Conservation (phyloP, 2,113 vertebrate genomes). For the Neotoma lepida region DNA sequence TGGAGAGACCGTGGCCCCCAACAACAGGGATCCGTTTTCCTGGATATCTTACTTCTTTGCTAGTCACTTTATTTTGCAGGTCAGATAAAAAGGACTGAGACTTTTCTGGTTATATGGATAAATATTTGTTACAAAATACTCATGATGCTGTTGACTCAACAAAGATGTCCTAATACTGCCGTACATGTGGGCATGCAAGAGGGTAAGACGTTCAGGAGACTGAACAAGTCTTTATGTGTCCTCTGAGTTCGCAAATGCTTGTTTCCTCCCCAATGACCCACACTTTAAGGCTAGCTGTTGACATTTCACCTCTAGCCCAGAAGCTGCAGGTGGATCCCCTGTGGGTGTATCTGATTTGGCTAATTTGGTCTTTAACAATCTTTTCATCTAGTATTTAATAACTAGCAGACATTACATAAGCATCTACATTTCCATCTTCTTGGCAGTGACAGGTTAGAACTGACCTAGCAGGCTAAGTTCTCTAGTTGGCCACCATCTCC, state of each 20-base stretch:
- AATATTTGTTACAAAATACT: constrained; percentile 4
- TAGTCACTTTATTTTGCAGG: constrained; percentile 48
- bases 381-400: constrained; percentile 19
- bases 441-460: not conserved
- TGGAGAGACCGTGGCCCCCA: not conserved
- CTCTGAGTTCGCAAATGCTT: not conserved
- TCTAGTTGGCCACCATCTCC: not conserved
- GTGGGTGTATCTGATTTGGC: not conserved
- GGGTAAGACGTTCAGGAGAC: not conserved
- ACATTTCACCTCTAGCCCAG: not conserved
- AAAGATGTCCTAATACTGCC: not conserved
- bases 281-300: not conserved
- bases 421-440: not conserved
- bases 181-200: not conserved
- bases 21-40: not conserved
- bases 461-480: not conserved
- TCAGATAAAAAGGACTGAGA: not conserved
- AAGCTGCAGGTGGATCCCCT: not conserved
- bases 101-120: constrained; percentile 31
- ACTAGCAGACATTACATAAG: not conserved
- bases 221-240: not conserved
- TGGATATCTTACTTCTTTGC: not conserved
- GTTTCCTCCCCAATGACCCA: not conserved
- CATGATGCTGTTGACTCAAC: not conserved
- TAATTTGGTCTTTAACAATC: constrained; percentile 27